These are phyloP conservation scores for Oxyscelio sp. DNA, from an alignment of 2,888 invertebrate species.

Conservation along the genomic window DNA sequence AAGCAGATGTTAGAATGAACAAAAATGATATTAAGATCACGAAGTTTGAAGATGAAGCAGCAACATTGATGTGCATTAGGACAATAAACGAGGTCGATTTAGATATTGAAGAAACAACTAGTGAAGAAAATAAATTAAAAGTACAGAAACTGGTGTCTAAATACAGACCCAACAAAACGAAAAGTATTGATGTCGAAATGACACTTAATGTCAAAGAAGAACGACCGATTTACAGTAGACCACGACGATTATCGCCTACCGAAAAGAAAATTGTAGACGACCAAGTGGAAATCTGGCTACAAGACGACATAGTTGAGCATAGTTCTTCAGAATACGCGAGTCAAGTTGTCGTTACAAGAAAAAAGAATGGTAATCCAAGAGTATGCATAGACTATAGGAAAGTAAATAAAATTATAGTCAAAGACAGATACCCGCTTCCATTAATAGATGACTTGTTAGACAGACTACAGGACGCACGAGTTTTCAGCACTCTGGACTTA, in stretches of 20 bases:
- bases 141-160: slow-evolving; percentile 1
- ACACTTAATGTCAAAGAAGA: slow-evolving; percentile 24
- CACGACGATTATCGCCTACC: slow-evolving; percentile 17
- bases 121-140: slow-evolving; percentile 2
- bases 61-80: slow-evolving; percentile 21
- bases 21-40: slow-evolving; percentile 9
- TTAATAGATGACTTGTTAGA: slow-evolving; percentile 75
- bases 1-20: slow-evolving; percentile 48
- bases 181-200: slow-evolving; percentile 32
- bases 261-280: slow-evolving; percentile 50
- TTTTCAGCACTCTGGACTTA: slow-evolving; percentile 75
- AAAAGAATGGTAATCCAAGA: slow-evolving; percentile 71
- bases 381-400: slow-evolving; percentile 76
- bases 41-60: neutral
- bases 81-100: neutral
- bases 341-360: slow-evolving; percentile 74
- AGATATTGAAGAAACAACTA: slow-evolving; percentile 7
- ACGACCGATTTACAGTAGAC: slow-evolving; percentile 25
- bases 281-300: slow-evolving; percentile 31
- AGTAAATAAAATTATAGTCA: slow-evolving; percentile 72
- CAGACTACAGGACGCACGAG: slow-evolving; percentile 34
- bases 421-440: slow-evolving; percentile 74
- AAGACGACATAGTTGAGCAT: slow-evolving; percentile 22
- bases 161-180: slow-evolving; percentile 31
- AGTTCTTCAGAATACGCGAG: slow-evolving; percentile 77